Evolutionary conservation across 2,888 invertebrate genomes (phyloP).

Genomic region (Eupithecia tripunctaria): DNA sequence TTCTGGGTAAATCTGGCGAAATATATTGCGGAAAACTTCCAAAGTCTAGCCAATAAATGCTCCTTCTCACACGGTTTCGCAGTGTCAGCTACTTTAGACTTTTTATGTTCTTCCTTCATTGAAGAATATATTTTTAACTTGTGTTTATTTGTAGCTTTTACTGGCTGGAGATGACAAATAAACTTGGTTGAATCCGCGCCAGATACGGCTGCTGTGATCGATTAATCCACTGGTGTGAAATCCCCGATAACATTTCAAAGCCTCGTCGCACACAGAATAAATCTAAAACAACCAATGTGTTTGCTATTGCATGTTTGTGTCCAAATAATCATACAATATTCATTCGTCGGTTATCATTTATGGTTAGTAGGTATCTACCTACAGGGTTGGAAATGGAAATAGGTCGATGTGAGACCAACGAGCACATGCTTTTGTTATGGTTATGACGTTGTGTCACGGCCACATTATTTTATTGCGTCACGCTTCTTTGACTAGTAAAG

Average conservation of each 20-base stretch:
- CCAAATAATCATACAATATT: constrained; percentile 1
- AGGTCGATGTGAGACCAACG: constrained; percentile 1
- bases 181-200: background rate
- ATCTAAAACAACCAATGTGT: background rate
- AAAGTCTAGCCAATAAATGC: constrained; percentile 37
- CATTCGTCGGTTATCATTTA: constrained; percentile 3
- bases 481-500: constrained; percentile 43
- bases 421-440: constrained; percentile 40
- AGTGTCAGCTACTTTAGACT: constrained; percentile 18
- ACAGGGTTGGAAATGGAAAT: background rate
- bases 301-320: constrained; percentile 4
- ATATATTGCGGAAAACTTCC: constrained; percentile 42
- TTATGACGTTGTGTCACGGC: constrained; percentile 52
- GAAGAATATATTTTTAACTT: background rate
- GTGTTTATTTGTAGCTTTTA: background rate
- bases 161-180: background rate
- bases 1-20: constrained; percentile 41
- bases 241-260: constrained; percentile 35
- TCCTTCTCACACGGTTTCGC: constrained; percentile 27
- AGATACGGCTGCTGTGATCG: constrained; percentile 16
- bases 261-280: constrained; percentile 2
- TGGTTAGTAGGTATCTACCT: background rate
- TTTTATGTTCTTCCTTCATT: constrained; percentile 24
- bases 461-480: constrained; percentile 67
- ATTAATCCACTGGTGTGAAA: constrained; percentile 31